A percentile compares a stretch with the other conserved stretches of the same genome.
Evolutionary conservation across 2,888 invertebrate genomes (phyloP).

Genomic region (Caenorhabditis sp.): DNA sequence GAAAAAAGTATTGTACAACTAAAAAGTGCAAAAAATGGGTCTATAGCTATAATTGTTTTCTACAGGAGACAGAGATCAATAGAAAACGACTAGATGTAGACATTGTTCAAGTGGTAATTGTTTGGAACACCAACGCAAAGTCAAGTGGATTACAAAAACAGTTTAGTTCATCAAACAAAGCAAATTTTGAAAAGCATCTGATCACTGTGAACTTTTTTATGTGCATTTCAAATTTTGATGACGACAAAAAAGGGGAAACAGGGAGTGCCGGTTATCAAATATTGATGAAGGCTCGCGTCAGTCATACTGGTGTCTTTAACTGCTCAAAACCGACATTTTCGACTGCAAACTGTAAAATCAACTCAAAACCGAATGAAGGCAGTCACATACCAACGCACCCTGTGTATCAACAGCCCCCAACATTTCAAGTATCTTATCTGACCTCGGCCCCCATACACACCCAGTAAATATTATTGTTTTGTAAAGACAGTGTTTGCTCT

Average conservation of each 20-base stretch:
- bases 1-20: too few species aligned
- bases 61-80: too few species aligned
- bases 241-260: too few species aligned
- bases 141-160: slow-evolving; percentile 1
- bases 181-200: background rate
- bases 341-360: background rate
- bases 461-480: slow-evolving; percentile 53
- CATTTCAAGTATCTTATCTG: slow-evolving; percentile 51
- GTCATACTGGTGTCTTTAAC: slow-evolving; percentile 30
- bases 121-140: background rate
- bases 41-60: too few species aligned
- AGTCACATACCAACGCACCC: background rate
- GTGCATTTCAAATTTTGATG: slow-evolving; percentile 7
- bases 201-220: slow-evolving; percentile 22
- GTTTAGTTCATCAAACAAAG: background rate
- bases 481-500: slow-evolving; percentile 34
- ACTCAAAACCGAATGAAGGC: background rate
- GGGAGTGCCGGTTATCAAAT: slow-evolving; percentile 31
- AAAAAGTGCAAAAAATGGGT: too few species aligned
- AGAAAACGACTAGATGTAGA: too few species aligned
- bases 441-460: slow-evolving; percentile 16
- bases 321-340: background rate
- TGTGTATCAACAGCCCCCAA: slow-evolving; percentile 1
- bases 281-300: slow-evolving; percentile 28
- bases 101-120: too few species aligned